These are phyloP conservation scores for Erebia aethiops DNA, from an alignment of 2,888 invertebrate genomes.

Conservation along the genomic window DNA sequence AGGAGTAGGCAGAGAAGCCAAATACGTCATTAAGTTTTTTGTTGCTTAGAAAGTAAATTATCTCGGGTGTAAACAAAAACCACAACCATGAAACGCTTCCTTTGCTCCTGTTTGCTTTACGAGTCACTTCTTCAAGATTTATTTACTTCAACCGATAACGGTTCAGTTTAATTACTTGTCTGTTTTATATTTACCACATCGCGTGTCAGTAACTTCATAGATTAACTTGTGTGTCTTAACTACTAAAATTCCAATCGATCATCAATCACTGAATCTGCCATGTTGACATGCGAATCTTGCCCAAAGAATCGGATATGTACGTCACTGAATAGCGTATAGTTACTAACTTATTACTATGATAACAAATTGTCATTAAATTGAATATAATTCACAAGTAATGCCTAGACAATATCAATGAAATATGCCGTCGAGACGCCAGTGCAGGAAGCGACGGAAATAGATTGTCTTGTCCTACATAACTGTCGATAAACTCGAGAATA, in stretches of 20 bases:
- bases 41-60: conserved; percentile 44
- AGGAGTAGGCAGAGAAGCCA: neutral
- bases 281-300: no score
- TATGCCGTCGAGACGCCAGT: conserved; percentile 49
- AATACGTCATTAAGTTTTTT: neutral
- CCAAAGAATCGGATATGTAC: no score
- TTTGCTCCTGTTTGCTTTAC: conserved; percentile 63
- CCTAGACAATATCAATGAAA: conserved; percentile 48
- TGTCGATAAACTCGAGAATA: conserved; percentile 60
- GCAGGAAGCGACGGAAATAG: conserved; percentile 66
- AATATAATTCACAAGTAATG: conserved; percentile 37
- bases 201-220: neutral
- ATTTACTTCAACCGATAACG: conserved; percentile 68
- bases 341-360: conserved; percentile 4
- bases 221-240: neutral
- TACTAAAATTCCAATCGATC: no score
- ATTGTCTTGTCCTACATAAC: conserved; percentile 65
- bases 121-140: conserved; percentile 57
- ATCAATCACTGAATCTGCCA: no score
- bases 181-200: conserved; percentile 56
- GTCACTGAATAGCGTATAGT: no score
- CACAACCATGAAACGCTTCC: conserved; percentile 45
- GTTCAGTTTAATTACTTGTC: conserved; percentile 67
- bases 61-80: conserved; percentile 46
- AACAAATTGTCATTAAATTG: conserved; percentile 20